phyloP scores from a whole-genome alignment of 2,888 invertebrate species.

The Amphipoea lucens region DNA sequence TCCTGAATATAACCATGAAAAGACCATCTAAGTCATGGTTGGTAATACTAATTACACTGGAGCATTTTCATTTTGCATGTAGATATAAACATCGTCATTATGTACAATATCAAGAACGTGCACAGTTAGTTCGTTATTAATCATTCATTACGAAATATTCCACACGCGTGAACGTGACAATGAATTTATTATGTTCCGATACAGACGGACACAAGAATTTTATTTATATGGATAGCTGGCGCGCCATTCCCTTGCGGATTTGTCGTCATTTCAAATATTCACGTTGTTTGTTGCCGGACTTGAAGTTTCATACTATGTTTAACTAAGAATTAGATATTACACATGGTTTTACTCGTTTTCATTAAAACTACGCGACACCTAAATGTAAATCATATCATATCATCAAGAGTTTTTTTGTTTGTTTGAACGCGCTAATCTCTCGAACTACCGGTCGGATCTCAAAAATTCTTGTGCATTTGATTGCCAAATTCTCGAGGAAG shows the following conservation, averaged over 20 bases:
- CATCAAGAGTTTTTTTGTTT: too few relatives aligned
- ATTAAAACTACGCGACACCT: neutral
- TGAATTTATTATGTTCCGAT: constrained; percentile 76
- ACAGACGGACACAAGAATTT: constrained; percentile 68
- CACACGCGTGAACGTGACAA: constrained; percentile 72
- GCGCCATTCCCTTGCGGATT: constrained; percentile 60
- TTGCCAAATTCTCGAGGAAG: neutral
- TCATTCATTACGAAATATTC: constrained; percentile 74
- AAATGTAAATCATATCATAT: neutral
- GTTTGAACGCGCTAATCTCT: too few relatives aligned
- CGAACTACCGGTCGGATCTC: too few relatives aligned
- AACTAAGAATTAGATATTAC: neutral
- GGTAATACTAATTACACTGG: constrained; percentile 1
- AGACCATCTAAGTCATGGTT: neutral
- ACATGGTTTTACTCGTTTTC: neutral
- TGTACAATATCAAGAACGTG: constrained; percentile 32
- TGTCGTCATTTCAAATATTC: constrained; percentile 49
- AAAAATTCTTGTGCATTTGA: neutral
- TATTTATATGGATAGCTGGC: constrained; percentile 78
- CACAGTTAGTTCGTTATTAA: constrained; percentile 61
- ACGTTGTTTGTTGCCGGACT: constrained; percentile 18
- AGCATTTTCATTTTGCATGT: constrained; percentile 1
- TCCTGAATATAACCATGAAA: neutral
- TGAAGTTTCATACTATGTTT: neutral
- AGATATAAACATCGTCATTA: constrained; percentile 9